Percentiles rank a stretch among this genome's conserved stretches.
Evolutionary conservation across 2,888 invertebrate genomes (phyloP).

Genomic region (Sminthurinus aureus): DNA sequence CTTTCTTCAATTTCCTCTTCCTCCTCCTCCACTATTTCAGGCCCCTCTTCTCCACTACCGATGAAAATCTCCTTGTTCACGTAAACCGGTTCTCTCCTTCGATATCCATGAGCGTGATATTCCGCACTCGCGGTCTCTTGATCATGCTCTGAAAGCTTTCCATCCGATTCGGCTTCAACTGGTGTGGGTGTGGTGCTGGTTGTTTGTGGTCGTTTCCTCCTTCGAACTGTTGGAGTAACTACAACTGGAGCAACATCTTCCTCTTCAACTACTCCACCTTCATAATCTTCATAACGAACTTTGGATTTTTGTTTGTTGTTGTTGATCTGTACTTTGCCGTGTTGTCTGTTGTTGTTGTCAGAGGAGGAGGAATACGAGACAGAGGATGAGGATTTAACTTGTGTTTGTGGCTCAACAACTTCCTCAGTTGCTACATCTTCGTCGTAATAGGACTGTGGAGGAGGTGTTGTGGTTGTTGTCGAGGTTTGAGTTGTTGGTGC

Average conservation of each 20-base stretch:
- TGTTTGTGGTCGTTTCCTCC: not conserved
- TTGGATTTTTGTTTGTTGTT: conserved; percentile 15
- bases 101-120: conserved; percentile 7
- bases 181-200: not conserved
- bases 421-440: conserved; percentile 36
- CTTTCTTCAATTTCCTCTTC: conserved; percentile 4
- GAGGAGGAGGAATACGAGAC: not conserved
- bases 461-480: not conserved
- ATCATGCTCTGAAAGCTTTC: not conserved
- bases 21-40: conserved; percentile 6
- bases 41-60: conserved; percentile 9
- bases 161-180: not conserved
- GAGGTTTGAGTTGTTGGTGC: conserved; percentile 2
- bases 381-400: not conserved
- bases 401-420: not conserved
- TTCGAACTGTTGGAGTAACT: not conserved
- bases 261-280: conserved; percentile 1
- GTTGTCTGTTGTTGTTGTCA: not conserved
- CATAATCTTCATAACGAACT: conserved; percentile 13
- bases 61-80: conserved; percentile 19
- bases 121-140: conserved; percentile 26
- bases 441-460: conserved; percentile 10
- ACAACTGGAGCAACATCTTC: not conserved
- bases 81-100: not conserved
- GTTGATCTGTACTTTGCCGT: not conserved